A percentile compares a stretch with the other conserved stretches of the same genome.
These are phyloP conservation scores for Drosophila helvetica DNA, from an alignment of 2,888 invertebrate species.

Conservation along the genomic window DNA sequence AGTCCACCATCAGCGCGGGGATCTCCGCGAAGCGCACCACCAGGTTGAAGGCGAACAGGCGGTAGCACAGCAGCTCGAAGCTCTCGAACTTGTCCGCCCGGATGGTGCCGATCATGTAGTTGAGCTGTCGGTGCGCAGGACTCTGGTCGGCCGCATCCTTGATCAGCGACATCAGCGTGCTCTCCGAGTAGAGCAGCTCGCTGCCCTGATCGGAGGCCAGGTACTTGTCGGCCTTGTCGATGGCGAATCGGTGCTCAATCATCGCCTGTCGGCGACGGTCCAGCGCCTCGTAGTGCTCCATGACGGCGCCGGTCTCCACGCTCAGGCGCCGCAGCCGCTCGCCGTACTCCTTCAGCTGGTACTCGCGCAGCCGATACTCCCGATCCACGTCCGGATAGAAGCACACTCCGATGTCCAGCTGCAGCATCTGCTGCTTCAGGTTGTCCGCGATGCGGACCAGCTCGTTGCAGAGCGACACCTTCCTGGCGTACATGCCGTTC, in stretches of 20 bases:
- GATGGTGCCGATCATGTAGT: constrained; percentile 98
- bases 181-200: constrained; percentile 70
- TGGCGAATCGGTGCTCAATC: constrained; percentile 64
- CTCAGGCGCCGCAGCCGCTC: constrained; percentile 46
- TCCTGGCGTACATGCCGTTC: constrained; percentile 60
- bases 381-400: constrained; percentile 65
- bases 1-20: constrained; percentile 91
- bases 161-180: constrained; percentile 54
- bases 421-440: constrained; percentile 56
- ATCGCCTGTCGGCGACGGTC: constrained; percentile 44
- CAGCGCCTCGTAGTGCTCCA: constrained; percentile 55
- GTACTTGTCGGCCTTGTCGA: constrained; percentile 61
- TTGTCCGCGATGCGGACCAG: constrained; percentile 60
- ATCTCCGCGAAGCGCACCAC: constrained; percentile 96
- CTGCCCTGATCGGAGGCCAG: constrained; percentile 55
- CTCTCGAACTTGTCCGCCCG: constrained; percentile 94
- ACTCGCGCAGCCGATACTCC: constrained; percentile 62
- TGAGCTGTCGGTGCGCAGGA: constrained; percentile 45
- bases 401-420: constrained; percentile 43
- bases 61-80: constrained; percentile 98
- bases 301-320: constrained; percentile 55
- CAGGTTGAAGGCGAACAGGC: constrained; percentile 97
- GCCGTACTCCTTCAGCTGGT: constrained; percentile 58
- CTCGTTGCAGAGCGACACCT: constrained; percentile 69
- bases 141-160: constrained; percentile 58